These are phyloP conservation scores for Nineta flava DNA, from an alignment of 2,888 invertebrate species.

Conservation along the genomic window DNA sequence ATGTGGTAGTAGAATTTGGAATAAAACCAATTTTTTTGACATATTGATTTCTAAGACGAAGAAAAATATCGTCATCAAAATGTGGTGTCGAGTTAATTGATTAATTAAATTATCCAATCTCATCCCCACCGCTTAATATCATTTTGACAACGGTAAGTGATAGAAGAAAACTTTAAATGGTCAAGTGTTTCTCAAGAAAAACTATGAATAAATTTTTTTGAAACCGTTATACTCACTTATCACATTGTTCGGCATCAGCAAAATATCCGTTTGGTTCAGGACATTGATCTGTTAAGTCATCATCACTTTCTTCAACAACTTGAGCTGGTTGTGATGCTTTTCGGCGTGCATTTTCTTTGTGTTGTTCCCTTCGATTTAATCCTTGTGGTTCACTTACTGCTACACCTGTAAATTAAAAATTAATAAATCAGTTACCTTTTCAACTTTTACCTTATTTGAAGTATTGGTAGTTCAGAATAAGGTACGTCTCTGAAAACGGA, in stretches of 20 bases:
- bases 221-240: conserved; percentile 33
- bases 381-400: conserved; percentile 1
- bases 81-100: too few species aligned
- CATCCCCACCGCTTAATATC: too few species aligned
- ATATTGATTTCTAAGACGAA: too few species aligned
- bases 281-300: conserved; percentile 48
- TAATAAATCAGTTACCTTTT: too few species aligned
- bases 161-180: neutral
- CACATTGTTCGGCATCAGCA: conserved; percentile 73
- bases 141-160: too few species aligned
- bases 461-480: too few species aligned
- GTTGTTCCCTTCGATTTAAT: neutral
- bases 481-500: too few species aligned
- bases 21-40: too few species aligned
- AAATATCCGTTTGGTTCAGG: conserved; percentile 72
- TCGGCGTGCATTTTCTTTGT: conserved; percentile 9
- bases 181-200: neutral
- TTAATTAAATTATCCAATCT: too few species aligned
- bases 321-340: conserved; percentile 17
- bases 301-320: conserved; percentile 28
- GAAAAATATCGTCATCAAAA: too few species aligned
- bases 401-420: neutral
- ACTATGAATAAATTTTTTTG: neutral
- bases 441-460: too few species aligned
- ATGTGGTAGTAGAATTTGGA: too few species aligned